These are phyloP conservation scores for Harpagus bidentatus DNA, from an alignment of 2,113 vertebrate genomes.

Conservation along the genomic window DNA sequence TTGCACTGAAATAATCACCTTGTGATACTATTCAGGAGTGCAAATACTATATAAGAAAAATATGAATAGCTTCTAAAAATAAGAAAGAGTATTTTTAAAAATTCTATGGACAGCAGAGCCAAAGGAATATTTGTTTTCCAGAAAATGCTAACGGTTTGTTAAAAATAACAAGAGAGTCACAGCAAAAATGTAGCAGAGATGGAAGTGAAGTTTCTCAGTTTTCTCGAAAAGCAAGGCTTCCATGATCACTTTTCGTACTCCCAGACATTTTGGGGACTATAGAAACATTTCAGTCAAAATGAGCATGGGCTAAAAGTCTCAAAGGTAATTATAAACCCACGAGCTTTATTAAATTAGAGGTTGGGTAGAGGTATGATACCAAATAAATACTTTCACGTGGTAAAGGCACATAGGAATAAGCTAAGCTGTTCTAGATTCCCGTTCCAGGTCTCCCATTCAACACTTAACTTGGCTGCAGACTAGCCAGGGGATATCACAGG, in stretches of 20 bases:
- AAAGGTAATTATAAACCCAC: neutral
- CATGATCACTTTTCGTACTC: neutral
- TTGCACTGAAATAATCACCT: neutral
- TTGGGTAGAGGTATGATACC: neutral
- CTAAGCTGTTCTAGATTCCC: neutral
- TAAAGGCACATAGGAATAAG: neutral
- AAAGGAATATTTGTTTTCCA: neutral
- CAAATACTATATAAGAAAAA: neutral
- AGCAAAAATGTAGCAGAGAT: neutral
- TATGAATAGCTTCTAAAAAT: neutral
- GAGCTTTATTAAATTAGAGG: neutral
- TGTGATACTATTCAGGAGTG: neutral
- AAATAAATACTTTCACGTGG: neutral
- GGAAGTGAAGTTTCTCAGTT: neutral
- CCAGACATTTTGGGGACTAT: neutral
- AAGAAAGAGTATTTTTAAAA: neutral
- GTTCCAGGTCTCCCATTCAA: neutral
- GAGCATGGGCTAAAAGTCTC: neutral
- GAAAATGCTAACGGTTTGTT: neutral
- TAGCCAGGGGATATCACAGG: neutral
- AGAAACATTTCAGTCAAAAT: neutral
- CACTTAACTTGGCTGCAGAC: neutral
- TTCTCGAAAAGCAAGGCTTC: neutral
- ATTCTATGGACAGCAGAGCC: neutral
- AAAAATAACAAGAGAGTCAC: neutral